These are phyloP conservation scores for Fopius arisanus DNA, from an alignment of 1,140 invertebrate genomes.

Conservation along the genomic window DNA sequence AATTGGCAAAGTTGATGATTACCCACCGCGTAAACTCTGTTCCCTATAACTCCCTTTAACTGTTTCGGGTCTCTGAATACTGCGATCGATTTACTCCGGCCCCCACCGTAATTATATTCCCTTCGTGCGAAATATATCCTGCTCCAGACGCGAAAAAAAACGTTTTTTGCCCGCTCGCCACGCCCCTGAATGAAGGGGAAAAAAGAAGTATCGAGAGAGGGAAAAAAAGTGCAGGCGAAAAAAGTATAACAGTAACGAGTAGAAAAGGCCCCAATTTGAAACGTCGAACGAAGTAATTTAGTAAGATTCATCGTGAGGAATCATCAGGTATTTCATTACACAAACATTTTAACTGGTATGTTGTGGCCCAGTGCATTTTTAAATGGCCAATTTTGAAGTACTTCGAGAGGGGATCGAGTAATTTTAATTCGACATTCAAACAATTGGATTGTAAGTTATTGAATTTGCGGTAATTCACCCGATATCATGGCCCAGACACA, in stretches of 20 bases:
- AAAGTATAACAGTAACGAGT: not conserved
- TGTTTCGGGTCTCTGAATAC: not conserved
- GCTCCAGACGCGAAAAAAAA: not conserved
- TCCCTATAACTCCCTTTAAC: not conserved
- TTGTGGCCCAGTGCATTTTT: not conserved
- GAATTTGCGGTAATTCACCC: no score
- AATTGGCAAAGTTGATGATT: not conserved
- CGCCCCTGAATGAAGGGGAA: not conserved
- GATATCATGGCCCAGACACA: no score
- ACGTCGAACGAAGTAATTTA: not conserved
- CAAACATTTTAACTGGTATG: not conserved
- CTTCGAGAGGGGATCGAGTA: no score
- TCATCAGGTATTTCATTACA: not conserved
- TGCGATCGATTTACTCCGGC: not conserved
- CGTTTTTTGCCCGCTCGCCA: not conserved
- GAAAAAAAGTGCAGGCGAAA: not conserved
- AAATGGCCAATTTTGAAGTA: not conserved
- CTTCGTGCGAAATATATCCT: conserved; percentile 6
- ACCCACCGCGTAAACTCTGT: not conserved
- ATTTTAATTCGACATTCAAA: no score
- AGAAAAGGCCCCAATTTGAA: not conserved
- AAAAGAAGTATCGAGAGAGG: not conserved
- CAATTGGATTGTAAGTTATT: no score
- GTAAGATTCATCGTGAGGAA: not conserved
- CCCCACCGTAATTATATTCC: not conserved